These are phyloP conservation scores for Drosophila takahashii DNA, from an alignment of 1,140 invertebrate genomes.

Conservation along the genomic window DNA sequence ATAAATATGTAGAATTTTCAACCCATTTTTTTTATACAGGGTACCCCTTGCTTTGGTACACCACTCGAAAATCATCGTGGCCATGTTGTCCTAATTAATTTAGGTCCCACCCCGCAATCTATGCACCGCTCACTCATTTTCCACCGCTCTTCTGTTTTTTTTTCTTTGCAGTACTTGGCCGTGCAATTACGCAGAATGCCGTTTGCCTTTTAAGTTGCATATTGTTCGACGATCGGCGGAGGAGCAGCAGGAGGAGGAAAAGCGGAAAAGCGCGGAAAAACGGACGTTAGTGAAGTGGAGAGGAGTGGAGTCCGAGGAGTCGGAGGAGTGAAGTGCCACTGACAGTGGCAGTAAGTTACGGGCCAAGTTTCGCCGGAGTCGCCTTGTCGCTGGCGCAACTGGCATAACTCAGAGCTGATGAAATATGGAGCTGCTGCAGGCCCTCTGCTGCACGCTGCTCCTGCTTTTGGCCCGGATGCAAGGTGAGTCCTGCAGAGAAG, in stretches of 20 bases:
- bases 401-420: slow-evolving; percentile 61
- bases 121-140: slow-evolving; percentile 31
- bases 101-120: slow-evolving; percentile 21
- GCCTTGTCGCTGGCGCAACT: slow-evolving; percentile 21
- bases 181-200: slow-evolving; percentile 64
- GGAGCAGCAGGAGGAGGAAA: background rate
- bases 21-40: background rate
- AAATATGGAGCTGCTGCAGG: slow-evolving; percentile 76
- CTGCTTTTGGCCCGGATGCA: slow-evolving; percentile 74
- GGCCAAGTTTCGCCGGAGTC: slow-evolving; percentile 46
- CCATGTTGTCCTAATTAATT: slow-evolving; percentile 54
- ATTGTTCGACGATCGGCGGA: slow-evolving; percentile 23
- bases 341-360: slow-evolving; percentile 60
- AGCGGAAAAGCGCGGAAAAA: slow-evolving; percentile 29
- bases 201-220: slow-evolving; percentile 56
- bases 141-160: slow-evolving; percentile 8
- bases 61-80: background rate
- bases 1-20: no score
- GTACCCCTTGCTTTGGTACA: background rate
- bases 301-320: background rate
- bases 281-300: slow-evolving; percentile 21
- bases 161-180: slow-evolving; percentile 50
- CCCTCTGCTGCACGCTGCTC: slow-evolving; percentile 72
- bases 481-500: slow-evolving; percentile 58
- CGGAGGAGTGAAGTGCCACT: slow-evolving; percentile 17